Percentiles rank a stretch among this genome's conserved stretches.
These are phyloP conservation scores for Otolemur garnettii DNA, from an alignment of 2,113 vertebrate genomes.

Conservation along the genomic window DNA sequence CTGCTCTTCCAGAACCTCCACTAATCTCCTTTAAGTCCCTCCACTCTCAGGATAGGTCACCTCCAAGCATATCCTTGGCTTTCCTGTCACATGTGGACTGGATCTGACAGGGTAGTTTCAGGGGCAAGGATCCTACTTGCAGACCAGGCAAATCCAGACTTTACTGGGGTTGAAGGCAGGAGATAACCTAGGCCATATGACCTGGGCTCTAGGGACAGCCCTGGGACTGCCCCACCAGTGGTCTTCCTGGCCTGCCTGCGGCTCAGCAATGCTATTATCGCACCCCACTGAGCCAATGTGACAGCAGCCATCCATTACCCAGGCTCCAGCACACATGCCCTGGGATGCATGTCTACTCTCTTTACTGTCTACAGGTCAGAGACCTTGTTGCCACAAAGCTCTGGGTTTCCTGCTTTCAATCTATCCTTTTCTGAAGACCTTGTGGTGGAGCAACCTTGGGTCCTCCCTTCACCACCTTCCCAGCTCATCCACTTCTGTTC, in stretches of 20 bases:
- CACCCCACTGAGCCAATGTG: background rate
- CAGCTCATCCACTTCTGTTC: background rate
- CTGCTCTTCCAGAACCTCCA: background rate
- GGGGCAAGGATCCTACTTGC: background rate
- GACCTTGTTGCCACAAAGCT: background rate
- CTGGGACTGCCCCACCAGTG: background rate
- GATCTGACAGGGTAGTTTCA: background rate
- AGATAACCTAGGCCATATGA: background rate
- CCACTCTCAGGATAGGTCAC: background rate
- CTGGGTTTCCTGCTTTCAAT: background rate
- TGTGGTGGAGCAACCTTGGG: background rate
- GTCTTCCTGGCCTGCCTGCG: background rate
- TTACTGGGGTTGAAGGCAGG: background rate
- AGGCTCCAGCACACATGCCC: background rate
- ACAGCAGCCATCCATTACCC: conserved; percentile 1
- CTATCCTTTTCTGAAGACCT: background rate
- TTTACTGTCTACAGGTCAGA: background rate
- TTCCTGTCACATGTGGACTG: background rate
- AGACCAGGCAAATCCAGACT: background rate
- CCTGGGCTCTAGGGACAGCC: background rate
- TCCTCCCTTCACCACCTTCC: background rate
- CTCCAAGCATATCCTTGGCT: background rate
- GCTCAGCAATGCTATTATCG: background rate
- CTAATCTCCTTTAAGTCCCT: no score
- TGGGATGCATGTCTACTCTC: background rate